phyloP scores from a whole-genome alignment of 2,113 vertebrate species.

The Plectropomus leopardus region DNA sequence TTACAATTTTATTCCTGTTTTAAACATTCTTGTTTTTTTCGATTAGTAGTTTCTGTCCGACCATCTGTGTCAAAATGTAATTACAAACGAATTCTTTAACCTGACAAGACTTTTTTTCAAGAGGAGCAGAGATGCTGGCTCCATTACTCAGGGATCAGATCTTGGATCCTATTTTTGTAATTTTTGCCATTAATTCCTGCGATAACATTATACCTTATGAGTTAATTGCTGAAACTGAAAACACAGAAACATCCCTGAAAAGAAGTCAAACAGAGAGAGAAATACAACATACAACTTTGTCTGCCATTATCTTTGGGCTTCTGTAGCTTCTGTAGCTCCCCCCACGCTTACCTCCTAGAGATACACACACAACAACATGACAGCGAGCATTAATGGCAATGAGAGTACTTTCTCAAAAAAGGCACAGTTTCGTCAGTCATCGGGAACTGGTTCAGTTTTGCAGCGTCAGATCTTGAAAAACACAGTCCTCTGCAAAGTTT shows the following conservation, averaged over 20 bases:
- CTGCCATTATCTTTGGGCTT: too few species aligned
- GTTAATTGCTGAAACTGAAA: background rate
- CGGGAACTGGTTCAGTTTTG: too few species aligned
- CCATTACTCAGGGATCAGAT: background rate
- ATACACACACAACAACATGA: too few species aligned
- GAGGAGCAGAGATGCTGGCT: background rate
- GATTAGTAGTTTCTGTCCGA: background rate
- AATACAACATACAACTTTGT: too few species aligned
- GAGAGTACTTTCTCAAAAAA: too few species aligned
- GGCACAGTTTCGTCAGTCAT: too few species aligned
- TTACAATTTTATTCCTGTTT: conserved; percentile 6
- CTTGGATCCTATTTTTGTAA: background rate
- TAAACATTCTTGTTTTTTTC: conserved; percentile 2
- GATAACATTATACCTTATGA: background rate
- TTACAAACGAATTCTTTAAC: background rate
- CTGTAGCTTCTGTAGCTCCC: too few species aligned
- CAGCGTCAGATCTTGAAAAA: too few species aligned
- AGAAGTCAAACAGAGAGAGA: background rate
- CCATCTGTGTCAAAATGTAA: background rate
- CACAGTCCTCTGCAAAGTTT: too few species aligned
- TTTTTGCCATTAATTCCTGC: background rate
- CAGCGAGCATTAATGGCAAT: too few species aligned
- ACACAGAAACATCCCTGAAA: background rate
- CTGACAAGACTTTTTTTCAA: background rate
- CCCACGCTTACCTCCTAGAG: too few species aligned